Conservation (phyloP, 2,797 vertebrate genomes). For the Chrysolophus pictus region DNA sequence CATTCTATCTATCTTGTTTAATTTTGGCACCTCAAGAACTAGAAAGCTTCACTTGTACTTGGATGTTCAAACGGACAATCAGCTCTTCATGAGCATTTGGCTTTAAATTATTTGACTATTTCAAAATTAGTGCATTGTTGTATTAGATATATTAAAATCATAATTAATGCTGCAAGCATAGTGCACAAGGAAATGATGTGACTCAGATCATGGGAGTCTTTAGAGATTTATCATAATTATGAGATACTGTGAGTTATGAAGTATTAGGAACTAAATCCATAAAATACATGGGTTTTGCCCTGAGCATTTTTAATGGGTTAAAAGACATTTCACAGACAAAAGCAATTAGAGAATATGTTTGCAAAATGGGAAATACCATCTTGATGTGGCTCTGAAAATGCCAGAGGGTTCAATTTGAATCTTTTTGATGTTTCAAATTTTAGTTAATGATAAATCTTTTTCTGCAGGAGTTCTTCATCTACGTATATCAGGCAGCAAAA, state of each 20-base stretch:
- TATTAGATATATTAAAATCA: background rate
- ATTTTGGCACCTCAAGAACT: background rate
- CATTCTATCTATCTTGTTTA: background rate
- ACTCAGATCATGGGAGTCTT: background rate
- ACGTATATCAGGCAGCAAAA: background rate
- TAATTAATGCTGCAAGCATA: slow-evolving; percentile 14
- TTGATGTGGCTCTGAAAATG: slow-evolving; percentile 12
- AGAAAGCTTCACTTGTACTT: background rate
- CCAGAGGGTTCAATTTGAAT: slow-evolving; percentile 20
- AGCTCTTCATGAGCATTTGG: background rate
- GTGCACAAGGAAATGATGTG: background rate
- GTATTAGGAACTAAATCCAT: slow-evolving; percentile 48
- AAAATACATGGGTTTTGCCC: slow-evolving; percentile 20
- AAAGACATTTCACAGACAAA: slow-evolving; percentile 60
- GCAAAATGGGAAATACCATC: slow-evolving; percentile 17
- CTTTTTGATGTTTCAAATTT: slow-evolving; percentile 59
- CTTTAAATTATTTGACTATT: background rate
- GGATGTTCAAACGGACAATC: background rate
- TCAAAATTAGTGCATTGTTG: background rate
- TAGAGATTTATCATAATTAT: slow-evolving; percentile 27
- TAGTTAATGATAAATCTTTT: slow-evolving; percentile 43
- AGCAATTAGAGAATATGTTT: slow-evolving; percentile 60
- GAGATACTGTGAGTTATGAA: slow-evolving; percentile 25
- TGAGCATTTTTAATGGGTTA: background rate
- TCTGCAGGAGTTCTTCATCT: background rate